Base-by-base conservation (phyloP, 2,113 vertebrate genomes). In the Jacana jacana region DNA sequence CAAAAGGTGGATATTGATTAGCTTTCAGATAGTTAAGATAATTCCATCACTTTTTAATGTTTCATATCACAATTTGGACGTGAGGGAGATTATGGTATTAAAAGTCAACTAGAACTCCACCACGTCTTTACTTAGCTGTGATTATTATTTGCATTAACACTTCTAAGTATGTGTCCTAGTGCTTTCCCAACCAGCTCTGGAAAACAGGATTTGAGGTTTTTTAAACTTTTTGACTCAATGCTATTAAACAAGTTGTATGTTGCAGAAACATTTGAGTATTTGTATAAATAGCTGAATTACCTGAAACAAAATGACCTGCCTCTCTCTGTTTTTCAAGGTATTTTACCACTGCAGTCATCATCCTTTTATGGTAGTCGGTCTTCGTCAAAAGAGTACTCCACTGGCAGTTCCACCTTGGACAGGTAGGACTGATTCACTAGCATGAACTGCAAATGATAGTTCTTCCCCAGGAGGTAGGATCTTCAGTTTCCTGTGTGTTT, bases 361-460 rank as follows among this genome's bases (percentile, higher is more conserved):
- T 98, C 99, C 13, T 99, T 99, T 97, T 99, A 99, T 75, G 90
- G 99, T 35, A 98, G 99, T 95, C 98, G 99, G 86, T 94, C 98
- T 37, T 97, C 97, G 77, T 97, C 98, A 77, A 99, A 99, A 96
- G 99, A 99, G 73, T 99, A 98, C 88, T 97, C 98, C 91, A 97
- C 98, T 82, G 97, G 97, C 83, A 98, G 98, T 97, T 98, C 98
- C 54, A 98, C 98, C 82, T 82, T 99, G 89, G 99, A 99, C 96
- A 98, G 99, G 99, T 99, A 97, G 66, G 95, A 54, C 16, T 68
- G 84, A 86, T 75, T 91, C 89, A 52, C 40, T 49, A 8, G 33
- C 49, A 24, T 68, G 88, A 57, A 10, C 49, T 95, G 58, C 57
- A 94, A 92, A 49, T 82, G 63, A 44, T 57, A 88, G 49, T 8